These are phyloP conservation scores for Varanus salvator DNA, from an alignment of 2,113 vertebrate species.

Conservation along the genomic window DNA sequence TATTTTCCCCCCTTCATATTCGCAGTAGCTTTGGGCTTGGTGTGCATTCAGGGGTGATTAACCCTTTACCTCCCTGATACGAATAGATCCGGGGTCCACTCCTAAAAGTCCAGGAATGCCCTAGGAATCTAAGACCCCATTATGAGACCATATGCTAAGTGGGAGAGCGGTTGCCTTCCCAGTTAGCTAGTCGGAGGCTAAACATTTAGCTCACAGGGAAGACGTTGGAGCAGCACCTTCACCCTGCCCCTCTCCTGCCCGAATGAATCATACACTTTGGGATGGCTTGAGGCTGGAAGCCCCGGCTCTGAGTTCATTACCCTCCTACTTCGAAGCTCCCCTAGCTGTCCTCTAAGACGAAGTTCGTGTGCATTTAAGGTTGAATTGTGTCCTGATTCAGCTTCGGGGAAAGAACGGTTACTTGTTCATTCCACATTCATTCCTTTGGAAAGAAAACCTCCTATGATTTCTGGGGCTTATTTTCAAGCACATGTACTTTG, in stretches of 20 bases:
- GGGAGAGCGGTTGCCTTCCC: constrained; percentile 2
- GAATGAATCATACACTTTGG: neutral
- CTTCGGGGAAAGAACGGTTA: neutral
- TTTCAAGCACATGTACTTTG: neutral
- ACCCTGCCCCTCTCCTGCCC: neutral
- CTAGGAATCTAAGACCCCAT: neutral
- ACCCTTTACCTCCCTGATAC: constrained; percentile 84
- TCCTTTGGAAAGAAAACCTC: neutral
- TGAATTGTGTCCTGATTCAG: neutral
- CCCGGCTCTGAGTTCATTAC: neutral
- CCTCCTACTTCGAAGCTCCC: neutral
- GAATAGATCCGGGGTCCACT: constrained; percentile 50
- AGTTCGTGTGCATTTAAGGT: neutral
- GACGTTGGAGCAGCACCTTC: neutral
- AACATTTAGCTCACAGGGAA: neutral
- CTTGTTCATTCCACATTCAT: neutral
- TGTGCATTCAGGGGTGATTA: constrained; percentile 91
- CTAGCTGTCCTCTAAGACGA: neutral
- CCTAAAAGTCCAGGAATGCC: constrained; percentile 44
- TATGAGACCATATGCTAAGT: neutral
- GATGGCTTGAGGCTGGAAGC: neutral
- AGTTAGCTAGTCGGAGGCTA: neutral
- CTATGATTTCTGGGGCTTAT: neutral
- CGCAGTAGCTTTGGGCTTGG: constrained; percentile 91
- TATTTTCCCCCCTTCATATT: constrained; percentile 90